Percentiles rank a stretch among this genome's conserved stretches.
Conservation (phyloP, 2,888 invertebrate species). For the Plemyria rubiginata region DNA sequence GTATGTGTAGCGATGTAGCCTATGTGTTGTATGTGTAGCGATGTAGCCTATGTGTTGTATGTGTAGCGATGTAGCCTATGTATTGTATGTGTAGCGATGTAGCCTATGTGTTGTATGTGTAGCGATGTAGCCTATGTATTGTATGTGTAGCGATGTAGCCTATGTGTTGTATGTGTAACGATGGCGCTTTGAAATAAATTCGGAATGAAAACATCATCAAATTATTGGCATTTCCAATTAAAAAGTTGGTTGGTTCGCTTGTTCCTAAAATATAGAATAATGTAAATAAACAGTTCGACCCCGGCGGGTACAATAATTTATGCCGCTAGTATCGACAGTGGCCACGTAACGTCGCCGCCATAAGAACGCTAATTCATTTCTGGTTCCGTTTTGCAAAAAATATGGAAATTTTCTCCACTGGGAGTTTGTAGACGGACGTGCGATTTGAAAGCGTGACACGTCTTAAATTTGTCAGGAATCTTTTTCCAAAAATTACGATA, state of each 20-base stretch:
- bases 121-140: background rate
- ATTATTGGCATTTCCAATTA: background rate
- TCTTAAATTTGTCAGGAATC: no score
- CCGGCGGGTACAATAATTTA: slow-evolving; percentile 11
- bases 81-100: no score
- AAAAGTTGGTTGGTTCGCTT: background rate
- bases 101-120: no score
- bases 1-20: no score
- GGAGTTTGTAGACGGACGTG: slow-evolving; percentile 35
- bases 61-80: no score
- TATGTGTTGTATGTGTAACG: no score
- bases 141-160: no score
- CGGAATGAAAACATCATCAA: slow-evolving; percentile 3
- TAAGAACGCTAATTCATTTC: slow-evolving; percentile 66
- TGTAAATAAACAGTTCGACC: slow-evolving; percentile 12
- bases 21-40: no score
- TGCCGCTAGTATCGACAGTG: slow-evolving; percentile 24
- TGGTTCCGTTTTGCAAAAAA: slow-evolving; percentile 47
- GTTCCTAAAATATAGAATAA: slow-evolving; percentile 6
- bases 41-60: no score
- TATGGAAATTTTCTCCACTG: slow-evolving; percentile 60
- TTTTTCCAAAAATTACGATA: no score
- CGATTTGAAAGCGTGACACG: background rate
- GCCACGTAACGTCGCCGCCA: slow-evolving; percentile 44
- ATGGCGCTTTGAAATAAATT: no score